Base-by-base conservation (phyloP, 2,888 invertebrate species). In the Monochamus alternatus region DNA sequence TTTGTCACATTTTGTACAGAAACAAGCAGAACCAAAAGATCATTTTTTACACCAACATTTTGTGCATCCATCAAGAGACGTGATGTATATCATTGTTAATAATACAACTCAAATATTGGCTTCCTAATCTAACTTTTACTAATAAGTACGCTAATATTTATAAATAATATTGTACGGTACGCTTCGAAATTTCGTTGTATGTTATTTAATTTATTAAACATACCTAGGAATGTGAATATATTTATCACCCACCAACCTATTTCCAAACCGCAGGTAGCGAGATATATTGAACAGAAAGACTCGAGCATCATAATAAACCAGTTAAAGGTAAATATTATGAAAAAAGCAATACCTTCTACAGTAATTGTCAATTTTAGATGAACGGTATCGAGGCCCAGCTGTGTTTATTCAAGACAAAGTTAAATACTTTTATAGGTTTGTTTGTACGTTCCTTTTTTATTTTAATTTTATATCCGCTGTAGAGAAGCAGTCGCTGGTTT, bases 321-420 rank as follows among this genome's bases (percentile, higher is more conserved):
- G 47, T 47, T 47, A 47, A 47, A 47, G 38, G 47, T 47, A 47
- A 47, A 47, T 47, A 47, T 47, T 12, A 12, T 47, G 47, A 47
- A 12, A 47, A 47, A 47, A 12, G 47, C 47, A 47, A 12, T 47
- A 9, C 47, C 10, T 47, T 47, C 47, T 12, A 47, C 9, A 47
- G 47, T 47, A 7, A 47, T 47, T 47, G 55, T 55, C 55, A 12
- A 55, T 55, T 55, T n/a, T 14, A n/a, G n/a, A 55, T 55, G 55
- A 55, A 55, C 55, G 22, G 55, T n/a, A 47, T 55, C n/a, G 55
- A 22, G n/a, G 14, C n/a, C 55, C 55, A 55, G 55, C 55, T 55
- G 55, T 55, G 55, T 55, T 55, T 55, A 14, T 8, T 5, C 7
- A 55, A 14, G 55, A 1, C 7, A n/a, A 55, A 55, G 55, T 55